Percentiles rank a stretch among this genome's conserved stretches.
Evolutionary conservation across 2,113 vertebrate species (phyloP).

Genomic region (Toxostoma redivivum): DNA sequence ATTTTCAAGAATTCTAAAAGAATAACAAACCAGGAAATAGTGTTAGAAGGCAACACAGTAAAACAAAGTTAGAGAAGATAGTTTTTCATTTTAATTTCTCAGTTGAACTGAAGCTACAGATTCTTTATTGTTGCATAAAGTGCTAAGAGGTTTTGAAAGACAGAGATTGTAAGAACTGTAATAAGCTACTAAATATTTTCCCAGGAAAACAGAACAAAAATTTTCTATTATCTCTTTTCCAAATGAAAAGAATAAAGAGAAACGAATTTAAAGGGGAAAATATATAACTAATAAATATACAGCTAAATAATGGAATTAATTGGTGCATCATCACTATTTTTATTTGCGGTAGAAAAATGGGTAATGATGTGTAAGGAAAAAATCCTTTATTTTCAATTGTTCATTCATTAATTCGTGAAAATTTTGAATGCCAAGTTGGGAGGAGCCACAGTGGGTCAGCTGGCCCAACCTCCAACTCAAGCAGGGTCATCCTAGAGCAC

Average conservation of each 20-base stretch:
- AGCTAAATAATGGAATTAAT: not conserved
- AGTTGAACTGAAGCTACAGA: not conserved
- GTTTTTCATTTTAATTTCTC: not conserved
- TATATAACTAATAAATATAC: not conserved
- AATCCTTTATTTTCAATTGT: not conserved
- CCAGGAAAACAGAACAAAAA: not conserved
- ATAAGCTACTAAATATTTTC: not conserved
- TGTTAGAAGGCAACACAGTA: not conserved
- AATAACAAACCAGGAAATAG: not conserved
- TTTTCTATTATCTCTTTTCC: not conserved
- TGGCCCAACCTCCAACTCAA: not conserved
- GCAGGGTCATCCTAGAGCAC: not conserved
- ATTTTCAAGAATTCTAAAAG: not conserved
- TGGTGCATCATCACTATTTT: not conserved
- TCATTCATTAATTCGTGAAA: not conserved
- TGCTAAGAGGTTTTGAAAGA: not conserved
- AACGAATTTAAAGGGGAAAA: not conserved
- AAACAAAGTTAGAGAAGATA: not conserved
- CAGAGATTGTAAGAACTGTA: not conserved
- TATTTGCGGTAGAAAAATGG: not conserved
- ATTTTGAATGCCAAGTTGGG: not conserved
- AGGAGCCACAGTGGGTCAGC: not conserved
- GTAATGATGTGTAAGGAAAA: not conserved
- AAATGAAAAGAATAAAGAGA: not conserved
- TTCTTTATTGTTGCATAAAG: not conserved